These are phyloP conservation scores for Trichonephila clavipes DNA, from an alignment of 1,140 invertebrate genomes.

Conservation along the genomic window DNA sequence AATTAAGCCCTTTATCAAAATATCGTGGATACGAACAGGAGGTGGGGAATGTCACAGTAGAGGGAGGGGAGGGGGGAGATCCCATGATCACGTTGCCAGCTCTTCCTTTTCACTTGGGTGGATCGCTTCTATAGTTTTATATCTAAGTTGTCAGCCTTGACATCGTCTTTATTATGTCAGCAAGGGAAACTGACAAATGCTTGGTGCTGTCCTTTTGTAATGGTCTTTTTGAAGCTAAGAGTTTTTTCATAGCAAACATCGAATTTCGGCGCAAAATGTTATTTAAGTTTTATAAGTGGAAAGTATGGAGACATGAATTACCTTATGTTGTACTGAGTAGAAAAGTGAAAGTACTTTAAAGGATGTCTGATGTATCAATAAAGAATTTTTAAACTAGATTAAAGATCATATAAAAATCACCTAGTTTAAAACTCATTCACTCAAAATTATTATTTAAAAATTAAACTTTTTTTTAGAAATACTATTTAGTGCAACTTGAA, in stretches of 20 bases:
- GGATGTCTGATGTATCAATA: too few relatives aligned
- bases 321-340: too few relatives aligned
- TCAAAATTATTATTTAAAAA: too few relatives aligned
- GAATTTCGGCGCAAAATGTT: background rate
- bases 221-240: constrained; percentile 17
- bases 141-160: constrained; percentile 48
- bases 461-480: too few relatives aligned
- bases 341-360: too few relatives aligned
- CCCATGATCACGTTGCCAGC: constrained; percentile 44
- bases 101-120: constrained; percentile 68
- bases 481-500: too few relatives aligned
- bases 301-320: background rate
- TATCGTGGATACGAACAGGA: constrained; percentile 41
- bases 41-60: constrained; percentile 11
- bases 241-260: background rate
- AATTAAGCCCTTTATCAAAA: constrained; percentile 77
- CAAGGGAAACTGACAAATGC: constrained; percentile 64
- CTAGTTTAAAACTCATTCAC: too few relatives aligned
- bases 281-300: background rate
- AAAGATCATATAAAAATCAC: too few relatives aligned
- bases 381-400: too few relatives aligned
- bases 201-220: constrained; percentile 58
- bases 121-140: constrained; percentile 67
- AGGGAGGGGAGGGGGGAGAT: background rate
- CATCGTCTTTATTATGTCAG: constrained; percentile 72